Evolutionary conservation across 2,113 vertebrate genomes (phyloP).

Genomic region (Cettia cetti): DNA sequence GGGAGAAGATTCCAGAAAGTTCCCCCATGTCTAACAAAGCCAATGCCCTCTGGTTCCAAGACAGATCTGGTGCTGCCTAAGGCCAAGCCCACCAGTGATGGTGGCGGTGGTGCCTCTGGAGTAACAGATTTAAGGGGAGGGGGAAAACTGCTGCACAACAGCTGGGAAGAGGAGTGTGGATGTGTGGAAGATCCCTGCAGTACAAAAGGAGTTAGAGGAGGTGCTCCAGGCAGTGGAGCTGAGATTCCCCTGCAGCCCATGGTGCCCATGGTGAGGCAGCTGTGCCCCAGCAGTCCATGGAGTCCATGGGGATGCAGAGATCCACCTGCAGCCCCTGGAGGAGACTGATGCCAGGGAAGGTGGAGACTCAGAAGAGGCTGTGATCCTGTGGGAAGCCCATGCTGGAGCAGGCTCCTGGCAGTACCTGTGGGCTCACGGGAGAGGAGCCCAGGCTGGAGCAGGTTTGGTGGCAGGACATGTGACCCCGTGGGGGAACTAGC

Average conservation of each 20-base stretch:
- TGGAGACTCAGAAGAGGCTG: neutral
- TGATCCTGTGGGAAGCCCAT: neutral
- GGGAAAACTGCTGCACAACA: neutral
- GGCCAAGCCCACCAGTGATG: rapidly evolving
- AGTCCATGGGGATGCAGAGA: too few species aligned
- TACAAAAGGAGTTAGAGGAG: neutral
- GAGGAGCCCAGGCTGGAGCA: neutral
- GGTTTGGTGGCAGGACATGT: neutral
- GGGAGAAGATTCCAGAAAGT: neutral
- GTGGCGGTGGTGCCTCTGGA: neutral
- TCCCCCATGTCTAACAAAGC: rapidly evolving
- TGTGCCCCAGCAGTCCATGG: too few species aligned
- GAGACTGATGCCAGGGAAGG: neutral
- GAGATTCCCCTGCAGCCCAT: neutral
- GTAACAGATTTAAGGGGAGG: neutral
- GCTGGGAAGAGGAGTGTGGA: too few species aligned
- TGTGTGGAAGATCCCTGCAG: neutral
- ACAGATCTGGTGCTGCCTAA: rapidly evolving
- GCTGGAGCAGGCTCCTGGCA: neutral
- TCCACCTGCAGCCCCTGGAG: neutral
- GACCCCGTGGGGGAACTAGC: rapidly evolving
- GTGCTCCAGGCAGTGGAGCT: neutral
- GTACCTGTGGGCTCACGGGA: neutral
- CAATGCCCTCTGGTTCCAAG: neutral
- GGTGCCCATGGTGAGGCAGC: neutral